Evolutionary conservation across 1,140 invertebrate species (phyloP), one percentile per base, ranked within the genome.

Genomic region (Anoplolepis gracilipes): DNA sequence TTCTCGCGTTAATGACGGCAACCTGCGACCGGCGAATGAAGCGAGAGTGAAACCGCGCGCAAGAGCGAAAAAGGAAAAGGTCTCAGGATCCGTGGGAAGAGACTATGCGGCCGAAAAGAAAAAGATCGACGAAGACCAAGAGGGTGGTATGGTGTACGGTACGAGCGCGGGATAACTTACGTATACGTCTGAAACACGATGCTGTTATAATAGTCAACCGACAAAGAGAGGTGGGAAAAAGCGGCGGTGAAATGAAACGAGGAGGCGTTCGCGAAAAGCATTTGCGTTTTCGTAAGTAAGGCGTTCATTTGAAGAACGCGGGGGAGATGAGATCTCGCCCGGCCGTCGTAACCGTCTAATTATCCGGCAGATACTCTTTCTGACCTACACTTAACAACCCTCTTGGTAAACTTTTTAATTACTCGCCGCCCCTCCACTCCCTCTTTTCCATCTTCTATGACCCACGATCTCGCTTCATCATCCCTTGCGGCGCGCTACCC

Each of bases 341-440:
- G n/a, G 28, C 86, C 59, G 25, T 73, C 89, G 73, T 90, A 88
- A 90, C 76, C 78, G 84, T 90, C 87, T 90, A 88, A 90, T 90
- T 90, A 90, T 88, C 81, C 70, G 39, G 61, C 81, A 72, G 90
- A 90, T 88, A 88, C 81, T 90, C 85, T 73, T 90, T 84, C 81
- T 87, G 72, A 85, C 65, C 84, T 79, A 75, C 61, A 87, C 76
- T 85, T 75, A 88, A 87, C 88, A 86, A 79, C 76, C 75, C 89
- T 87, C 84, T 86, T 28, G 28, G 67, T 84, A 82, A 90, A 87
- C 77, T 90, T 88, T 90, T 90, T 85, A 88, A 86, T 86, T 88
- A 86, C 76, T 86, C 69, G 59, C 84, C 64, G 13, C 33, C 55
- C 19, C 28, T 19, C 28, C 19, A 10, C 61, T 25, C 28, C 3